Conservation (phyloP, 2,888 invertebrate genomes). For the Leucania comma region DNA sequence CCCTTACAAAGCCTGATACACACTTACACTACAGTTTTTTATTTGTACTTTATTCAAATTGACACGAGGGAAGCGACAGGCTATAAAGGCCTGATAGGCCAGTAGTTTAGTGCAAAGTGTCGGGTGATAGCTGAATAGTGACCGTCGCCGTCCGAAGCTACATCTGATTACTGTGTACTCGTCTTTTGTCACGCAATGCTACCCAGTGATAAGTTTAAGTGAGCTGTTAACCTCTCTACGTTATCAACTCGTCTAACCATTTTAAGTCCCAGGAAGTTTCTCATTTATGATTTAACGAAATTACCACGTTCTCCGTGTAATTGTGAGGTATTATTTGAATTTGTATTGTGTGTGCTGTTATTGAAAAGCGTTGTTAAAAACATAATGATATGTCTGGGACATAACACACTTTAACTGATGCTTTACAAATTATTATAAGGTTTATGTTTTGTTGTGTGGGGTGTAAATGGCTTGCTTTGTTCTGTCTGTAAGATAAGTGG, state of each 20-base stretch:
- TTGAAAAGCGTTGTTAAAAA: constrained; percentile 21
- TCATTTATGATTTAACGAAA: constrained; percentile 43
- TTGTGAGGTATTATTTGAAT: constrained; percentile 13
- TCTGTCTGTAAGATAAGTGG: constrained; percentile 35
- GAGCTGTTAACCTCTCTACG: constrained; percentile 58
- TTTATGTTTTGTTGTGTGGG: constrained; percentile 22
- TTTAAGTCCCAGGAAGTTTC: constrained; percentile 31
- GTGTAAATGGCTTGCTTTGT: constrained; percentile 2
- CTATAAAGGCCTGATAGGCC: constrained; percentile 82
- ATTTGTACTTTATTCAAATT: constrained; percentile 84
- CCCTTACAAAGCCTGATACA: constrained; percentile 65
- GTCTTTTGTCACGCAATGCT: constrained; percentile 85
- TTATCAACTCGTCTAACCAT: constrained; percentile 16
- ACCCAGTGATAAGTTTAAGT: constrained; percentile 72
- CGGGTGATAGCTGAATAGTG: constrained; percentile 72
- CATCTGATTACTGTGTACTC: constrained; percentile 81
- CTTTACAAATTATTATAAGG: constrained; percentile 28
- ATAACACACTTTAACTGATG: not conserved
- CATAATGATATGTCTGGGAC: constrained; percentile 13
- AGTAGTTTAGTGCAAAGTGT: constrained; percentile 77
- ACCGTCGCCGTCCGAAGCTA: constrained; percentile 70
- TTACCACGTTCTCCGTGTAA: constrained; percentile 3
- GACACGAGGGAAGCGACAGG: constrained; percentile 78
- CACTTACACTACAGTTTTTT: constrained; percentile 78
- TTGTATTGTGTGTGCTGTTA: constrained; percentile 20